These are phyloP conservation scores for Shinisaurus crocodilurus DNA, from an alignment of 2,113 vertebrate species.

Conservation along the genomic window DNA sequence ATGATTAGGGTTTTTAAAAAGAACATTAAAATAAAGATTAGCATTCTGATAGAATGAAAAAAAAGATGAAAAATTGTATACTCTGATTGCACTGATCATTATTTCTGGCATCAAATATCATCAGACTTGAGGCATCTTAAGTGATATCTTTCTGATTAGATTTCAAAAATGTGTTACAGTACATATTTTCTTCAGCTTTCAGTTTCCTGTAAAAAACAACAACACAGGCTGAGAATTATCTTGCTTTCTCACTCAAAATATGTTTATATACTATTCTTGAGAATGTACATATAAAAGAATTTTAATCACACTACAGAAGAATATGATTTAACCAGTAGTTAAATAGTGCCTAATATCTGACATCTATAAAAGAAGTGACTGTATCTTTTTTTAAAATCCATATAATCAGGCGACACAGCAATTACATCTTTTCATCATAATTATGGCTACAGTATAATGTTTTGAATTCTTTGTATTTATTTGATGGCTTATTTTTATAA, in stretches of 20 bases:
- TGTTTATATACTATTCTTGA: not conserved
- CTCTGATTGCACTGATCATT: conserved; percentile 88
- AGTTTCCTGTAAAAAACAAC: conserved; percentile 84
- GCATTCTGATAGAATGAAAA: conserved; percentile 76
- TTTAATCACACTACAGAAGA: rapidly evolving
- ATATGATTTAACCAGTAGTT: not conserved
- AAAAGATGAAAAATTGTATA: conserved; percentile 85
- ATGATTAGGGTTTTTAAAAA: conserved; percentile 64
- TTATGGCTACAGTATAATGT: not conserved
- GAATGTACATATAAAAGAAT: not conserved
- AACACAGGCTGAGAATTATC: not conserved
- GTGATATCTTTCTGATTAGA: conserved; percentile 79
- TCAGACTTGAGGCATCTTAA: conserved; percentile 84
- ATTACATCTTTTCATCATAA: not conserved
- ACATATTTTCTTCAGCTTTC: conserved; percentile 92
- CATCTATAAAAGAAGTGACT: not conserved
- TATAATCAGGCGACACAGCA: not conserved
- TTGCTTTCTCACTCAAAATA: conserved; percentile 30
- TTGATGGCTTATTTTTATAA: not conserved
- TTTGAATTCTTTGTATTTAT: not conserved
- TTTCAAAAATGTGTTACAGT: conserved; percentile 77
- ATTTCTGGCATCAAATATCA: conserved; percentile 87
- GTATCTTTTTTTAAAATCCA: not conserved
- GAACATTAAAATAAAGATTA: conserved; percentile 76
- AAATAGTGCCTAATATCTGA: not conserved